Evolutionary conservation across 2,888 invertebrate genomes (phyloP).

Genomic region (Dynastes grantii): DNA sequence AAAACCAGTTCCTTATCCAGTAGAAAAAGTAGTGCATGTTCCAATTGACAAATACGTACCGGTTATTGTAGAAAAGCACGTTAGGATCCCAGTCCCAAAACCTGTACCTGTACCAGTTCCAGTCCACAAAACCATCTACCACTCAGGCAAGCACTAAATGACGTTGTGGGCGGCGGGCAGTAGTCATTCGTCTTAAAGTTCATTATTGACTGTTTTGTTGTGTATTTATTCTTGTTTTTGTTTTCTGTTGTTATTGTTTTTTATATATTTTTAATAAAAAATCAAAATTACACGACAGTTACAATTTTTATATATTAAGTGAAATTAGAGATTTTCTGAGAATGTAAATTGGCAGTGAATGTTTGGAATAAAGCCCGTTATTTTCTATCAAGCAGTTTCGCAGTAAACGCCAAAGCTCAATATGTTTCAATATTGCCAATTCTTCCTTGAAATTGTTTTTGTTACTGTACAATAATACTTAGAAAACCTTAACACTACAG

Average conservation of each 20-base stretch:
- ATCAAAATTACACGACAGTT: conserved; percentile 16
- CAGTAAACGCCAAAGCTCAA: too few species aligned
- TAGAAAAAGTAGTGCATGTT: conserved; percentile 77
- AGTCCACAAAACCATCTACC: conserved; percentile 80
- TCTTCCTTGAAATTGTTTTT: too few species aligned
- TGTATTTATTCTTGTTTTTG: conserved; percentile 47
- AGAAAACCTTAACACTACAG: too few species aligned
- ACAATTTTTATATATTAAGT: not conserved
- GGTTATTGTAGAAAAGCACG: conserved; percentile 79
- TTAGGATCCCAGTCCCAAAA: conserved; percentile 78
- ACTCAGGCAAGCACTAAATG: conserved; percentile 73
- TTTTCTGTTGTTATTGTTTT: conserved; percentile 46
- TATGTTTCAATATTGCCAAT: too few species aligned
- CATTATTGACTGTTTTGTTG: conserved; percentile 33
- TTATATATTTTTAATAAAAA: conserved; percentile 44
- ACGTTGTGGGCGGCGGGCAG: conserved; percentile 3
- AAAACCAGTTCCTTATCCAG: conserved; percentile 81
- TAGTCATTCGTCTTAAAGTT: conserved; percentile 34
- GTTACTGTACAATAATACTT: too few species aligned
- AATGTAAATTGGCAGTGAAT: not conserved
- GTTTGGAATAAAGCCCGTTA: too few species aligned
- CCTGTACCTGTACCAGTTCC: conserved; percentile 81
- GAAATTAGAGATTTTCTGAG: not conserved
- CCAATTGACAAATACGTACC: conserved; percentile 80
- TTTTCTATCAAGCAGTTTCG: too few species aligned